phyloP scores from a whole-genome alignment of 2,113 vertebrate genomes.

The Lampris megalopsis region DNA sequence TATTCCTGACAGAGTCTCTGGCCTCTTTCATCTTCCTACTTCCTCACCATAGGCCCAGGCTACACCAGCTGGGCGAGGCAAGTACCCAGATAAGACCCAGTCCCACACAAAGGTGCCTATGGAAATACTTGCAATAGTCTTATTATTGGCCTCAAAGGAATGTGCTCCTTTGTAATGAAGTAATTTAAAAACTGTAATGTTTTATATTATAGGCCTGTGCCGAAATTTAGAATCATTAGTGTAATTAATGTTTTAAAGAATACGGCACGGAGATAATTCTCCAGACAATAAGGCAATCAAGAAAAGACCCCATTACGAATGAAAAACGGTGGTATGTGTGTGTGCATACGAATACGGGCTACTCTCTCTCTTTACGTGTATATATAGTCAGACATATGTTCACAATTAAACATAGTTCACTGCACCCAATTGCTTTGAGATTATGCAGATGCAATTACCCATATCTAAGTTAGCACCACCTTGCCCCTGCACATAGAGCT shows the following conservation, averaged over 20 bases:
- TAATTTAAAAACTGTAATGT: slow-evolving; percentile 28
- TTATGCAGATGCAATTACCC: slow-evolving; percentile 27
- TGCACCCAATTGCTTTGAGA: background rate
- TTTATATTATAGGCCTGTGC: slow-evolving; percentile 24
- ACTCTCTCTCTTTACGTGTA: too few species aligned
- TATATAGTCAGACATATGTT: background rate
- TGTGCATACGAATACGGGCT: too few species aligned
- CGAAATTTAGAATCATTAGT: slow-evolving; percentile 33
- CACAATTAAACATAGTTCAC: background rate
- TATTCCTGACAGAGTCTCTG: slow-evolving; percentile 49
- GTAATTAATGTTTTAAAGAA: slow-evolving; percentile 57
- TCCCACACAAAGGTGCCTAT: slow-evolving; percentile 30
- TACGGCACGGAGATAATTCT: slow-evolving; percentile 26
- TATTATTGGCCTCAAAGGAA: slow-evolving; percentile 56
- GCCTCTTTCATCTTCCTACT: slow-evolving; percentile 57
- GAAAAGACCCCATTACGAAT: too few species aligned
- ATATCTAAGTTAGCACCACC: slow-evolving; percentile 35
- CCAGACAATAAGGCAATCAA: slow-evolving; percentile 5
- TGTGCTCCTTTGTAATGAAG: slow-evolving; percentile 20
- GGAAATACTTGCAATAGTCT: slow-evolving; percentile 49
- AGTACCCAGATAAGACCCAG: slow-evolving; percentile 43
- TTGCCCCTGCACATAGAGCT: slow-evolving; percentile 28
- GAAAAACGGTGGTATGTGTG: too few species aligned
- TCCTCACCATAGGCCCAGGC: slow-evolving; percentile 22
- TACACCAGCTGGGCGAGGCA: slow-evolving; percentile 24